phyloP scores from a whole-genome alignment of 2,797 vertebrate genomes.

The Apogon hyalosoma region DNA sequence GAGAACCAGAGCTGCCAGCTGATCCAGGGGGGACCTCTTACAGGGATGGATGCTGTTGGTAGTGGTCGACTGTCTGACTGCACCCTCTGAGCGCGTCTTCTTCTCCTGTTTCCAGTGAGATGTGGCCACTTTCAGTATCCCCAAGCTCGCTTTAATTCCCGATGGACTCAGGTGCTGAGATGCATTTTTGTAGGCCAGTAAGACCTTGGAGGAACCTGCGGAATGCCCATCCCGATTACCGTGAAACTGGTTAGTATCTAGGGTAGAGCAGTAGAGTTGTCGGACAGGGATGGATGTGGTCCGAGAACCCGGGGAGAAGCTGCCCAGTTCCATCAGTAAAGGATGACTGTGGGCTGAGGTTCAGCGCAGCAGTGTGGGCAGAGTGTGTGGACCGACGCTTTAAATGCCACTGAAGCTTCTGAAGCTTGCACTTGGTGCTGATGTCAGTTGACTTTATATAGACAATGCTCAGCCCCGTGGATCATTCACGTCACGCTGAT shows the following conservation, averaged over 20 bases:
- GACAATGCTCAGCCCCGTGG: slow-evolving; percentile 1
- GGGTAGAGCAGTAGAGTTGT: slow-evolving; percentile 35
- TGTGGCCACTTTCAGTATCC: slow-evolving; percentile 77
- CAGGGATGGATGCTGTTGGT: slow-evolving; percentile 38
- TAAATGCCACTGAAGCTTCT: not conserved
- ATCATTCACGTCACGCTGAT: slow-evolving; percentile 54
- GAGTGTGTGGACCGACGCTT: not conserved
- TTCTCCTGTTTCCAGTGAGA: slow-evolving; percentile 81
- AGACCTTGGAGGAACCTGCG: slow-evolving; percentile 58
- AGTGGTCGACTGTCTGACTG: slow-evolving; percentile 34
- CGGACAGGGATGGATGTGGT: slow-evolving; percentile 16
- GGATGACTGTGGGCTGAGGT: not conserved
- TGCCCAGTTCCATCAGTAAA: slow-evolving; percentile 48
- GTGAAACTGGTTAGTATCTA: slow-evolving; percentile 29
- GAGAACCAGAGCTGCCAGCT: slow-evolving; percentile 75
- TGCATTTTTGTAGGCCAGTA: slow-evolving; percentile 73
- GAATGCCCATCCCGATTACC: slow-evolving; percentile 43
- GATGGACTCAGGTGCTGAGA: slow-evolving; percentile 72
- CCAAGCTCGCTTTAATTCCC: slow-evolving; percentile 78
- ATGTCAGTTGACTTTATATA: slow-evolving; percentile 57
- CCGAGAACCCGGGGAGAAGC: slow-evolving; percentile 38
- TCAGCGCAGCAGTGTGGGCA: not conserved
- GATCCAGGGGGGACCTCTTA: slow-evolving; percentile 75
- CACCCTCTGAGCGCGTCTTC: slow-evolving; percentile 60
- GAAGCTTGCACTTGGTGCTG: slow-evolving; percentile 19